These are phyloP conservation scores for Microtus agrestis DNA, from an alignment of 2,797 vertebrate species.

Conservation along the genomic window DNA sequence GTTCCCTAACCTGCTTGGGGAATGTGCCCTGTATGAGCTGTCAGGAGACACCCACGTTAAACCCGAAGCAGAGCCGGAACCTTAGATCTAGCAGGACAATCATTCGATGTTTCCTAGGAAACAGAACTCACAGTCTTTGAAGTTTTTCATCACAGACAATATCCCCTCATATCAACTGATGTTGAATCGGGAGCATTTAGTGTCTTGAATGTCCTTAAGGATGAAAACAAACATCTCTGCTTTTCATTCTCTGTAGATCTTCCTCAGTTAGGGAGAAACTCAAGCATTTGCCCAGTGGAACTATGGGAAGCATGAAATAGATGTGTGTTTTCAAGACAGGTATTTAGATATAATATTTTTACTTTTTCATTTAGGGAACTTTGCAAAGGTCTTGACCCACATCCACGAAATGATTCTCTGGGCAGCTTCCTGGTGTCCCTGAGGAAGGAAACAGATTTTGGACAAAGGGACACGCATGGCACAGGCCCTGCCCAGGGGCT, in stretches of 20 bases:
- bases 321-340: not conserved
- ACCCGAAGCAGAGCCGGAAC: not conserved
- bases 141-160: not conserved
- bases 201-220: not conserved
- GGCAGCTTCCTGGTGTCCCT: constrained; percentile 22
- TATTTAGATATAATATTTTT: not conserved
- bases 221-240: not conserved
- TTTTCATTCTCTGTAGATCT: not conserved
- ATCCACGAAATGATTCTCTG: not conserved
- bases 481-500: not conserved
- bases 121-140: not conserved
- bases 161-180: not conserved
- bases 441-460: constrained; percentile 3
- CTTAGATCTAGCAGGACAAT: not conserved
- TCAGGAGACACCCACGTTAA: not conserved
- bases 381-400: constrained; percentile 12
- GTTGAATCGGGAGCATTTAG: not conserved
- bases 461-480: not conserved
- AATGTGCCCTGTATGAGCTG: fast-evolving
- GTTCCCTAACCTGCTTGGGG: too few species aligned
- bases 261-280: fast-evolving
- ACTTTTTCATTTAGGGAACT: not conserved
- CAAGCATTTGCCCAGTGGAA: fast-evolving
- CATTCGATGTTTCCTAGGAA: fast-evolving
- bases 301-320: not conserved